Conservation (phyloP, 2,888 invertebrate species). For the Parnassius apollo region DNA sequence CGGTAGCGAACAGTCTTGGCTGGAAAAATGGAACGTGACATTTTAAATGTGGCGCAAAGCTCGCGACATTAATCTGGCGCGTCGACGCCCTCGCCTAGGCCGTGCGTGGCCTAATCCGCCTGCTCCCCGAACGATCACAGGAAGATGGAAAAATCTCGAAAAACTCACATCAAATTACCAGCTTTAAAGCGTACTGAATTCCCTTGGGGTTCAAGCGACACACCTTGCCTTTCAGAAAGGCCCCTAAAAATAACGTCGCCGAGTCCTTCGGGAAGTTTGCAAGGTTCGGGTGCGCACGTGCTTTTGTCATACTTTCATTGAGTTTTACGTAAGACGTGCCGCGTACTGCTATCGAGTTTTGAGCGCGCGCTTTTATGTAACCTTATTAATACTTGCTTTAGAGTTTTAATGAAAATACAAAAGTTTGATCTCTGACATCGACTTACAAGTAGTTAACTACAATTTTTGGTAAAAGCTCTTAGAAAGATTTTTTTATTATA, state of each 20-base stretch:
- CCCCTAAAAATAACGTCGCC: conserved; percentile 68
- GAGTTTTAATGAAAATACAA: conserved; percentile 50
- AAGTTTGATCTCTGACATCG: conserved; percentile 38
- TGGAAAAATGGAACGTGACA: conserved; percentile 77
- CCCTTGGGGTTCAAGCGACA: conserved; percentile 67
- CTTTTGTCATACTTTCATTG: conserved; percentile 76
- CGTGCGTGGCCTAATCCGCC: conserved; percentile 75
- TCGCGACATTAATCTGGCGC: conserved; percentile 76
- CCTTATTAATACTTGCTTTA: conserved; percentile 63
- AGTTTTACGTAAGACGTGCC: conserved; percentile 76
- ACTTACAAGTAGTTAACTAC: conserved; percentile 3
- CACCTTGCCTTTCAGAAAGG: conserved; percentile 76
- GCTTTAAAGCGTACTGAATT: conserved; percentile 76
- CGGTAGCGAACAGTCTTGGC: conserved; percentile 63
- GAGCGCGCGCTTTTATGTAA: conserved; percentile 56
- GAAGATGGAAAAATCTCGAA: conserved; percentile 78
- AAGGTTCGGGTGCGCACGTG: conserved; percentile 72
- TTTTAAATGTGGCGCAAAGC: conserved; percentile 77
- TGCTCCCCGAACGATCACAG: conserved; percentile 69
- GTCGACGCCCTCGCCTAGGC: conserved; percentile 70
- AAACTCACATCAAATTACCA: conserved; percentile 79
- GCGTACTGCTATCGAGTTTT: conserved; percentile 71
- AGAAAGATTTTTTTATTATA: background rate
- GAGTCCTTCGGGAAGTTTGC: conserved; percentile 76
- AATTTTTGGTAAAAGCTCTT: background rate